Evolutionary conservation across 2,888 invertebrate genomes (phyloP), one percentile per base, ranked within the genome.

Genomic region (Eumacrocentrus americanus): DNA sequence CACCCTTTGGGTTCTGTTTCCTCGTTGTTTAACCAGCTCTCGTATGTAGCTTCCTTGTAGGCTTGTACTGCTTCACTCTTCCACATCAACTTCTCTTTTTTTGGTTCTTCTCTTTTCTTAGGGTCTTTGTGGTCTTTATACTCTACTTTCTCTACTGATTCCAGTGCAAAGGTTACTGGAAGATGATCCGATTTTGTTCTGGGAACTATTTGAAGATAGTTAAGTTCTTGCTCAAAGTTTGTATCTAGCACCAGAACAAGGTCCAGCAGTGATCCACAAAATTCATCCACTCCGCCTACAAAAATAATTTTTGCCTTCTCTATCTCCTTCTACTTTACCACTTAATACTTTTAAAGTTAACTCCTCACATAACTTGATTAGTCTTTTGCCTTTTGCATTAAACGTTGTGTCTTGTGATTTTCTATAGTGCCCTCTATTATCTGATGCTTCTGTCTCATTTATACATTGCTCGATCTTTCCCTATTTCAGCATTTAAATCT

Each of bases 161-260:
- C n/a, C n/a, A n/a, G n/a, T n/a, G n/a, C n/a, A 9, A 9, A 35
- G 1, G 11, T 2, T n/a, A 62, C 18, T 14, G 62, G 61, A 1
- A 50, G 7, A 23, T 62, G 60, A 16, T 62, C 63, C 0, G 61
- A 63, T 5, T 58, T 60, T 1, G 37, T 40, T 18, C 61, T 52
- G 0, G 22, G 3, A 29, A 7, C 12, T 1, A 63, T 40, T 14
- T 22, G 12, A 6, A 62, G 34, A 1, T n/a, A 7, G n/a, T n/a
- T n/a, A n/a, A n/a, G n/a, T n/a, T n/a, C n/a, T n/a, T n/a, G n/a
- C n/a, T n/a, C n/a, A n/a, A n/a, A n/a, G n/a, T n/a, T n/a, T n/a
- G n/a, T n/a, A n/a, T n/a, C n/a, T n/a, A n/a, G n/a, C n/a, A n/a
- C n/a, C n/a, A n/a, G n/a, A n/a, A n/a, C n/a, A n/a, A n/a, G n/a